Percentiles rank a stretch among this genome's conserved stretches.
Conservation (phyloP, 1,140 invertebrate genomes). For the Aplysia californica region DNA sequence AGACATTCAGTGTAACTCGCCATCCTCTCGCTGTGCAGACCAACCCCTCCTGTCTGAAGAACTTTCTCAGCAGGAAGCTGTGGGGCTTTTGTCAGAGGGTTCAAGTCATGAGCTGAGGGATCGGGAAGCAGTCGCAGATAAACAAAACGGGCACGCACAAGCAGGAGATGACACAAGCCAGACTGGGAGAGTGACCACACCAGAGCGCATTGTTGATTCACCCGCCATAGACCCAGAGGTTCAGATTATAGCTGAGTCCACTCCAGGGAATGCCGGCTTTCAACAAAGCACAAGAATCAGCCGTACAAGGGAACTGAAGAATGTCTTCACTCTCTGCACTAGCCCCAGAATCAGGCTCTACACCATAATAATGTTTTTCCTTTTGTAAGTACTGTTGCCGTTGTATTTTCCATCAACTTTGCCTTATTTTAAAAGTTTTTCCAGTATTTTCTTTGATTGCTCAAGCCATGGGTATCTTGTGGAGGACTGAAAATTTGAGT, state of each 20-base stretch:
- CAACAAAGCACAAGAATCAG: too few relatives aligned
- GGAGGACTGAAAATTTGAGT: too few relatives aligned
- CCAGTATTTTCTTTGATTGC: too few relatives aligned
- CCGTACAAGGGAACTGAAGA: conserved; percentile 3
- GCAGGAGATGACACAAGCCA: too few relatives aligned
- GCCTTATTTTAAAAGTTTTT: not conserved
- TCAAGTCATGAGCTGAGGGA: not conserved
- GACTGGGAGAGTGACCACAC: too few relatives aligned
- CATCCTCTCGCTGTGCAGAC: not conserved
- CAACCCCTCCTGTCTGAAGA: conserved; percentile 1
- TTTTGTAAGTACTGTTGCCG: conserved; percentile 35
- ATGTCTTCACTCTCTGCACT: conserved; percentile 23
- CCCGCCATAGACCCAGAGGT: not conserved
- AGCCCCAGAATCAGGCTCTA: conserved; percentile 30
- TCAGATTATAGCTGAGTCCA: not conserved
- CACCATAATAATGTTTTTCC: conserved; percentile 33
- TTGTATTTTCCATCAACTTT: not conserved
- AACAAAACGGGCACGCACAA: too few relatives aligned
- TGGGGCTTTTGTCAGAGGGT: not conserved
- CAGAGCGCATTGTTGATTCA: too few relatives aligned
- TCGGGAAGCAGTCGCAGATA: not conserved
- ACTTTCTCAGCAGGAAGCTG: conserved; percentile 1
- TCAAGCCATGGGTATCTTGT: too few relatives aligned
- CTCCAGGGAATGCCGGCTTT: too few relatives aligned
- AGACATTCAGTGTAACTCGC: not conserved